Conservation (phyloP, 2,113 vertebrate genomes). For the Phyllostomus discolor region DNA sequence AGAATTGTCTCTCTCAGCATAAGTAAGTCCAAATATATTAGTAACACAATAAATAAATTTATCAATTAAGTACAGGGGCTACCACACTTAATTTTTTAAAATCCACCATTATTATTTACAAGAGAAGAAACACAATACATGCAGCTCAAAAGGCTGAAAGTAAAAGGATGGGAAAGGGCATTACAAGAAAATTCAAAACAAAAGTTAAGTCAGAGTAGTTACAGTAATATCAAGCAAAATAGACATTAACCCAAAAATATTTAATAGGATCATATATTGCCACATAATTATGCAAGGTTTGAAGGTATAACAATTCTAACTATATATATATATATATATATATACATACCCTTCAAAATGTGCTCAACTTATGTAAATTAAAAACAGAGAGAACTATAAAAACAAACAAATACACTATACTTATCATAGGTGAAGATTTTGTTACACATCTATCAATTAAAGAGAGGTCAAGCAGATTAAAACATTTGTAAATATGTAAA, state of each 20-base stretch:
- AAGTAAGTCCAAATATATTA: not conserved
- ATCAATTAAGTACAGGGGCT: not conserved
- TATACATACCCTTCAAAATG: not conserved
- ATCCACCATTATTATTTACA: not conserved
- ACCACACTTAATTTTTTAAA: not conserved
- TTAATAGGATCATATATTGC: not conserved
- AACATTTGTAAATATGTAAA: not conserved
- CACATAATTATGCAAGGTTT: not conserved
- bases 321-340: not conserved
- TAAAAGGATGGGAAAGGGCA: not conserved
- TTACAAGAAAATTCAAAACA: not conserved
- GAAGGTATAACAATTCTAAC: not conserved
- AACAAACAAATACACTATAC: not conserved
- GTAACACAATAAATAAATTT: not conserved
- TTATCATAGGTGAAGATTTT: not conserved
- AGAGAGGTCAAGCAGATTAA: not conserved
- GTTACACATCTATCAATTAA: not conserved
- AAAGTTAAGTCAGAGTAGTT: not conserved
- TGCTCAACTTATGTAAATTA: not conserved
- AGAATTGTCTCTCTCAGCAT: not conserved
- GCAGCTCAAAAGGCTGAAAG: not conserved
- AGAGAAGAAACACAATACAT: not conserved
- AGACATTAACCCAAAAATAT: not conserved
- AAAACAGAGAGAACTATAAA: not conserved
- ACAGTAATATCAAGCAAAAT: not conserved